Base-by-base conservation (phyloP, 2,113 vertebrate species). In the Callospermophilus lateralis region DNA sequence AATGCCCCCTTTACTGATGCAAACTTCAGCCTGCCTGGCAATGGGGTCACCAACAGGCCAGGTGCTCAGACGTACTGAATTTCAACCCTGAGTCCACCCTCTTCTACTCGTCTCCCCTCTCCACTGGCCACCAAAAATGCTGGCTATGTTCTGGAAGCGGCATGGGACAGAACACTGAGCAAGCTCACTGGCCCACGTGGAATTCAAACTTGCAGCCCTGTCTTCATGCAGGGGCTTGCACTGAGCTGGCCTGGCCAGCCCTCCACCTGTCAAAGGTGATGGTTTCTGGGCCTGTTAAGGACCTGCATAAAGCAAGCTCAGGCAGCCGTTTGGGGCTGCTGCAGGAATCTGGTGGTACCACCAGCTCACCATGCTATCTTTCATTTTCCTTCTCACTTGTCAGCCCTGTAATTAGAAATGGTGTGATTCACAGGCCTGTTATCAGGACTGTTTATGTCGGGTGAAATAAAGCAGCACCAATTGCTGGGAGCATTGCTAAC, bases 371-470 rank as follows among this genome's bases (percentile, higher is more conserved):
- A 73, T 2, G 34, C 90, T 22, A 8, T 70, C 73, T 77, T 84
- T 70, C 72, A 76, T 79, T 61, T 74, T n/a, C 65, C 76, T 84
- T 67, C 39, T 11, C 8, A n/a, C 28, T 80, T 90, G 67, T 45
- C 93, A 94, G 89, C 26, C 39, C 73, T 73, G 28, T 90, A 85
- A 93, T 96, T 87, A 90, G 81, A 68, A 80, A 76, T n/a, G 53
- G 58, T 83, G 37, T 83, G 87, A 95, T 45, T 92, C 92, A 70
- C 45, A 32, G 51, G 42, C 76, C 58, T 77, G 84, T n/a, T 79
- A 73, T 88, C 80, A 93, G 42, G 70, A 67, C 30, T 37, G 81
- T 1, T 55, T 88, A 65, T 37, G 26, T 48, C n/a, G 37, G 79
- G 83, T 90, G 39, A 89, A 37, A 86, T 76, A 58, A 95, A 92